These are phyloP conservation scores for Drosophila rufa DNA, from an alignment of 1,140 invertebrate species.

Conservation along the genomic window DNA sequence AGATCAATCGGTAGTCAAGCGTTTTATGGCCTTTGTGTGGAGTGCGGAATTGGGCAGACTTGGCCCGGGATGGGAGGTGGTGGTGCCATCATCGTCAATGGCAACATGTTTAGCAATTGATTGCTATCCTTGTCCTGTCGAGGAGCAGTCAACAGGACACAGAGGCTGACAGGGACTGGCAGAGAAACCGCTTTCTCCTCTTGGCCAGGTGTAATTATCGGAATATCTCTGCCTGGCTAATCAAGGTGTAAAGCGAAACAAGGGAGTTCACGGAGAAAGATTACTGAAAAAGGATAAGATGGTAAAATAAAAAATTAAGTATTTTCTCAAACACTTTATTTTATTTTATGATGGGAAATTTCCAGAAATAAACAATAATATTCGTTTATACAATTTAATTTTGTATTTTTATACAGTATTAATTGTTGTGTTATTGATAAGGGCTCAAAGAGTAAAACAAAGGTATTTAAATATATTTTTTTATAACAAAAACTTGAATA, in stretches of 20 bases:
- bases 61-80: background rate
- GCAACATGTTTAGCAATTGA: conserved; percentile 65
- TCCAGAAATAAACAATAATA: no score
- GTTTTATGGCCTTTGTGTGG: conserved; percentile 54
- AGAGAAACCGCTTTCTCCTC: conserved; percentile 2
- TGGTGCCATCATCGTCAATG: conserved; percentile 49
- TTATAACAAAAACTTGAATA: no score
- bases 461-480: no score
- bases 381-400: no score
- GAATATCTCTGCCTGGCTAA: conserved; percentile 33
- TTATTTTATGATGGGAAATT: no score
- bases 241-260: conserved; percentile 37
- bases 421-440: no score
- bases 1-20: conserved; percentile 56
- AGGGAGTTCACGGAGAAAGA: background rate
- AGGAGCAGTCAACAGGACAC: background rate
- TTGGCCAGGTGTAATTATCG: conserved; percentile 47
- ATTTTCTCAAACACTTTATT: no score
- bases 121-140: conserved; percentile 42
- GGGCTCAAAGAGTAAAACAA: no score
- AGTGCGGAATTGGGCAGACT: conserved; percentile 1
- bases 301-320: no score
- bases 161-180: background rate
- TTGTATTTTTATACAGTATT: no score
- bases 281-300: background rate